Conservation (phyloP, 2,797 vertebrate genomes). For the Muscicapa comitata region DNA sequence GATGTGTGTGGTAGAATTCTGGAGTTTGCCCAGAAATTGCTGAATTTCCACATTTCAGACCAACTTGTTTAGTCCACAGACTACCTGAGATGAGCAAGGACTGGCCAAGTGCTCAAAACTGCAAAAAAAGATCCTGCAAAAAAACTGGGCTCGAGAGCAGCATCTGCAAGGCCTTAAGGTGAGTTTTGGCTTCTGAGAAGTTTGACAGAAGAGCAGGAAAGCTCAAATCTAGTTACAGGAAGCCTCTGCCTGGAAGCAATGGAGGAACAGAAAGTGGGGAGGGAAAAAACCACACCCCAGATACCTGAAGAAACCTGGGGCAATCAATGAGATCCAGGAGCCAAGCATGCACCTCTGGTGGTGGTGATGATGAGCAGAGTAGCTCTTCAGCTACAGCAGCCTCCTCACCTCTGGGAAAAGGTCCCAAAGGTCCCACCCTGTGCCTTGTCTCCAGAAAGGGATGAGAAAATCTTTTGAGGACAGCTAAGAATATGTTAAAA, state of each 20-base stretch:
- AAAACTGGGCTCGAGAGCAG: fast-evolving
- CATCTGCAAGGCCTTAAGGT: neutral
- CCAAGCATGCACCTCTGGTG: fast-evolving
- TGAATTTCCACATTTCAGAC: neutral
- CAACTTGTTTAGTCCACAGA: neutral
- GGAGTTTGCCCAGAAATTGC: neutral
- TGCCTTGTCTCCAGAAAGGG: neutral
- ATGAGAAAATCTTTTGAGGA: neutral
- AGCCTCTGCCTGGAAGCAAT: neutral
- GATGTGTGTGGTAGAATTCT: neutral
- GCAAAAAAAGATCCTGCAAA: neutral
- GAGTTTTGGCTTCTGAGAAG: neutral
- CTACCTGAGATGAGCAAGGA: neutral
- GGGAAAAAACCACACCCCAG: fast-evolving
- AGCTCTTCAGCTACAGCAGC: neutral
- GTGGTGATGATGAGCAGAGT: neutral
- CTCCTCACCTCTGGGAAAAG: neutral
- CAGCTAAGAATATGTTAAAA: neutral
- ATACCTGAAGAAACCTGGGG: neutral
- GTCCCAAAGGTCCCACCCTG: neutral
- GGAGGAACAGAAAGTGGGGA: neutral
- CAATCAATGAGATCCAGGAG: neutral
- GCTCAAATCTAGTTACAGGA: neutral
- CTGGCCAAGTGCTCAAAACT: neutral
- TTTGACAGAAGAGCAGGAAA: neutral